phyloP scores from a whole-genome alignment of 2,113 vertebrate species.

The Scomber colias region DNA sequence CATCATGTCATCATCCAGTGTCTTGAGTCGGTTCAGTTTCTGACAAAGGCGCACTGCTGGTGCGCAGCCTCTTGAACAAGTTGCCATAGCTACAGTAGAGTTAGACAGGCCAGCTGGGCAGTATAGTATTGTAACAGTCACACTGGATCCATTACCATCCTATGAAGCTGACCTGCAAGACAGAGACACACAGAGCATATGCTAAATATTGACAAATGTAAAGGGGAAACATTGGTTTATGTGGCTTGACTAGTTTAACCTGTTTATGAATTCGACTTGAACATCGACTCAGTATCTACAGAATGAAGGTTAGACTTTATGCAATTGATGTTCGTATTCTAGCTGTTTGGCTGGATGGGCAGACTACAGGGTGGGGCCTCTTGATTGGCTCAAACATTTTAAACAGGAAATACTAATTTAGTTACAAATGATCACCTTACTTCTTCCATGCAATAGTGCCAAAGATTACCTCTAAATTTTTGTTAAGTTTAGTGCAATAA shows the following conservation, averaged over 20 bases:
- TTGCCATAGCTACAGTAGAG: constrained; percentile 84
- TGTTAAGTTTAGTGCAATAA: no score
- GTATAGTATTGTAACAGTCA: constrained; percentile 50
- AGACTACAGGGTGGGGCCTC: not conserved
- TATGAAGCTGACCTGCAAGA: constrained; percentile 61
- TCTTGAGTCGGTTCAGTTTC: constrained; percentile 93
- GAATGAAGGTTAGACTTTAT: not conserved
- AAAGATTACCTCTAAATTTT: not conserved
- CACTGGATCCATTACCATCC: constrained; percentile 65
- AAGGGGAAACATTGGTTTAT: not conserved
- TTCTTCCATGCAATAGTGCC: not conserved
- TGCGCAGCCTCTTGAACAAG: constrained; percentile 82
- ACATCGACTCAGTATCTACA: not conserved
- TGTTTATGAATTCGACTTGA: not conserved
- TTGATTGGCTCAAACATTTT: not conserved
- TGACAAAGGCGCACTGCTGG: constrained; percentile 89
- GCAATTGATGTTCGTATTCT: not conserved
- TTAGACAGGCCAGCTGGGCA: constrained; percentile 40
- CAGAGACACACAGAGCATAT: constrained; percentile 41
- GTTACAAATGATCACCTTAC: no score
- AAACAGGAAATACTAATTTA: not conserved
- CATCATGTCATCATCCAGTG: constrained; percentile 92
- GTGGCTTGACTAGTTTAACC: not conserved
- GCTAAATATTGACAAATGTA: not conserved
- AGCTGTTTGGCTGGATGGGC: not conserved